Percentiles rank a stretch among this genome's conserved stretches.
phyloP scores from a whole-genome alignment of 1,140 invertebrate genomes.

The Nebria ingens region DNA sequence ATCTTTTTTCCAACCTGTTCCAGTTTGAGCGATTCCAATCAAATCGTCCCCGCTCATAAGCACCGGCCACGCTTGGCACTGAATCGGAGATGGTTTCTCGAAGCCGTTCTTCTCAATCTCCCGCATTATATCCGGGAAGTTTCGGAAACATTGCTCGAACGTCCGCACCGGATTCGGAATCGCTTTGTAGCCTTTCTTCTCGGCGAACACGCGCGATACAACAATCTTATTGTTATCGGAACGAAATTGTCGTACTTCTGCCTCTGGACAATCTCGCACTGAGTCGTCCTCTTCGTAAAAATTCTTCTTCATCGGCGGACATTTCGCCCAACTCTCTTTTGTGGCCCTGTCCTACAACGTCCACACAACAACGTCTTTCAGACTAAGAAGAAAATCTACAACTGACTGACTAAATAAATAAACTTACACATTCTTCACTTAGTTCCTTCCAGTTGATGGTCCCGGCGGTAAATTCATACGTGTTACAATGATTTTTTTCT shows the following conservation, averaged over 20 bases:
- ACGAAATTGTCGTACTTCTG: conserved; percentile 52
- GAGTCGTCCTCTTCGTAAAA: conserved; percentile 74
- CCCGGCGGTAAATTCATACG: no score
- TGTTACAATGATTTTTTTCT: no score
- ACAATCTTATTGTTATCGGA: conserved; percentile 57
- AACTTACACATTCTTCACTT: conserved; percentile 30
- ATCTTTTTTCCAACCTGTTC: conserved; percentile 72
- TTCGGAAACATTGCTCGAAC: conserved; percentile 75
- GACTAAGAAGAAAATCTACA: conserved; percentile 14
- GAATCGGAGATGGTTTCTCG: conserved; percentile 78
- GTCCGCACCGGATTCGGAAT: conserved; percentile 76
- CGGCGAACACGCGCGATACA: conserved; percentile 33
- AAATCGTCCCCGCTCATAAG: conserved; percentile 74
- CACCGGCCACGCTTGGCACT: conserved; percentile 82
- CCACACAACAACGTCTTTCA: conserved; percentile 13
- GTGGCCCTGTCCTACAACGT: conserved; percentile 41
- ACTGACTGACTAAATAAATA: conserved; percentile 16
- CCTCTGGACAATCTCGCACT: conserved; percentile 50
- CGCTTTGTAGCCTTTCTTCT: conserved; percentile 31
- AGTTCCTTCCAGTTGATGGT: conserved; percentile 35
- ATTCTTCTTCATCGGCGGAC: conserved; percentile 61
- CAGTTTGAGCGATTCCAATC: conserved; percentile 90
- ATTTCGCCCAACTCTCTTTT: conserved; percentile 46
- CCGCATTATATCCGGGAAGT: conserved; percentile 71
- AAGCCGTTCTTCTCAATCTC: conserved; percentile 80